Evolutionary conservation across 2,797 vertebrate genomes (phyloP).

Genomic region (Emys orbicularis): DNA sequence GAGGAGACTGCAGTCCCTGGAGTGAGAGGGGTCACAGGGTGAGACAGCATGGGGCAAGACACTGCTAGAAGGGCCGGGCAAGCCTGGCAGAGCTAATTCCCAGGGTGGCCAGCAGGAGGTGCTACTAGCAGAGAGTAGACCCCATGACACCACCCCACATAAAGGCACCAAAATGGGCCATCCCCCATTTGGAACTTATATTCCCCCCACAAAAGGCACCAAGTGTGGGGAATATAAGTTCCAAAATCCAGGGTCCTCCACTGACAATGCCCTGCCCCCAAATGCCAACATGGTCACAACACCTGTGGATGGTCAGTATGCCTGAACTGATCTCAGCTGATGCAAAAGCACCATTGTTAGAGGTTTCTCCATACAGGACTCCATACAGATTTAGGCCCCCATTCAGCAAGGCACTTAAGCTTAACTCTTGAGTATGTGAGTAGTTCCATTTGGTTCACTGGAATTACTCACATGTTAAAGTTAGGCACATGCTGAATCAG

Average conservation of each 20-base stretch:
- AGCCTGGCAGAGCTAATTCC: background rate
- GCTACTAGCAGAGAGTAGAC: background rate
- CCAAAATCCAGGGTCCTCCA: background rate
- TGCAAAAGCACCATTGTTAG: background rate
- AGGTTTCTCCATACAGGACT: background rate
- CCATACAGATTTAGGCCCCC: background rate
- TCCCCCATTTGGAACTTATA: too few relatives aligned
- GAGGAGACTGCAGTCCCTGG: background rate
- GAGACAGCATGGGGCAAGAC: background rate
- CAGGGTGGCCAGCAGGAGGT: background rate
- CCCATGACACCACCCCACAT: background rate
- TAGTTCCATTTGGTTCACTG: background rate
- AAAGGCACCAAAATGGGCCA: background rate
- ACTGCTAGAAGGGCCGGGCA: background rate
- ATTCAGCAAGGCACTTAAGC: background rate
- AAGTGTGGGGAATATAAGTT: background rate
- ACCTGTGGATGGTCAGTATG: background rate
- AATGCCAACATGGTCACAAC: background rate
- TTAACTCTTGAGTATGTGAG: rapidly evolving
- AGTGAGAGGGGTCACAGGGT: background rate
- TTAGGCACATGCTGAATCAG: background rate
- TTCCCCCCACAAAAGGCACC: too few relatives aligned
- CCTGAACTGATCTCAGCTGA: background rate
- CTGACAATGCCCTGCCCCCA: background rate
- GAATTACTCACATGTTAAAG: background rate